These are phyloP conservation scores for Spheniscus humboldti DNA, from an alignment of 2,797 vertebrate genomes.

Conservation along the genomic window DNA sequence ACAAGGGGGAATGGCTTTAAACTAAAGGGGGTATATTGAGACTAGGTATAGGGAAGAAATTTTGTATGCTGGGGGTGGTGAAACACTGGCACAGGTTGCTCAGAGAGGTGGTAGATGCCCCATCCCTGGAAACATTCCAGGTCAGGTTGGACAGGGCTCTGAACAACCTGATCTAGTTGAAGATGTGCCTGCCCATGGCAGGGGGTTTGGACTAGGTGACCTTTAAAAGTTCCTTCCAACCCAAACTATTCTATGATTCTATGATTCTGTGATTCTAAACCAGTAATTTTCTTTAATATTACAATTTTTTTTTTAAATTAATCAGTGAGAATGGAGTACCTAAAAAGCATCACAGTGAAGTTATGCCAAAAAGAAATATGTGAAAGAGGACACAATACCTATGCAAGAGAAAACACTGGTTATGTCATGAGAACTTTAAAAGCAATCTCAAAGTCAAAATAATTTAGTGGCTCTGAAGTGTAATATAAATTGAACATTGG, in stretches of 20 bases:
- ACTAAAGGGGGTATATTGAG: too few relatives aligned
- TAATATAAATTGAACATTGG: neutral
- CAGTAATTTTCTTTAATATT: neutral
- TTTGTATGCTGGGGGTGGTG: too few relatives aligned
- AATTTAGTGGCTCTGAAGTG: neutral
- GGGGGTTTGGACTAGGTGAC: too few relatives aligned
- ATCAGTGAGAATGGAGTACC: neutral
- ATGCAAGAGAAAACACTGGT: neutral
- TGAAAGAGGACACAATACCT: neutral
- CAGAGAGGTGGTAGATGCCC: too few relatives aligned
- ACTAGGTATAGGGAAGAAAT: too few relatives aligned
- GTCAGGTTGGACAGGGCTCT: too few relatives aligned
- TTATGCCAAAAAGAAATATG: neutral
- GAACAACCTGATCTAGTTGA: too few relatives aligned
- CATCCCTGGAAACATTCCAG: too few relatives aligned
- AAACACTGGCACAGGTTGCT: too few relatives aligned
- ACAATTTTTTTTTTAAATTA: neutral
- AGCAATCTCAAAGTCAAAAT: neutral
- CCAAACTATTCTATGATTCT: neutral
- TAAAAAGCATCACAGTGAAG: neutral
- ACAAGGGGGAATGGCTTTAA: too few relatives aligned
- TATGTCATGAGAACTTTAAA: neutral
- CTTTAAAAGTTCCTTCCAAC: neutral
- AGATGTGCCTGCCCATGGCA: too few relatives aligned
- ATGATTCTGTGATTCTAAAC: neutral